These are phyloP conservation scores for Tiliacea aurago DNA, from an alignment of 2,888 invertebrate species.

Conservation along the genomic window DNA sequence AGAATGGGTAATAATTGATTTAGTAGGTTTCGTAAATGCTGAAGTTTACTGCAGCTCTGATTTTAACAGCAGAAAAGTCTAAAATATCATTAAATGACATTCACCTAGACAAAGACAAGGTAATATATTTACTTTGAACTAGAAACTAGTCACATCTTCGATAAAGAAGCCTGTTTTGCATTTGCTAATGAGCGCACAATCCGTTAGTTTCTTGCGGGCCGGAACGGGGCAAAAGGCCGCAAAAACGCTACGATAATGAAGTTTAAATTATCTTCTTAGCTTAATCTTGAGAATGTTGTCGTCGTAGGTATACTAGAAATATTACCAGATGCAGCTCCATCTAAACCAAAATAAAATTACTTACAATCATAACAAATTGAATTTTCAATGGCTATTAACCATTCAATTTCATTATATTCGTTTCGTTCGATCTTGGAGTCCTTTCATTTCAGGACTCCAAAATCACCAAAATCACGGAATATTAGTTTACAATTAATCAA, in stretches of 20 bases:
- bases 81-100: background rate
- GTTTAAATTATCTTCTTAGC: constrained; percentile 39
- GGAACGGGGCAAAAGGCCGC: constrained; percentile 49
- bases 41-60: background rate
- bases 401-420: too few relatives aligned
- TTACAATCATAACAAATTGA: background rate
- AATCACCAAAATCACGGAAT: background rate
- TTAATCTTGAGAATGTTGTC: constrained; percentile 35
- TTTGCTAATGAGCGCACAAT: constrained; percentile 53
- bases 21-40: background rate
- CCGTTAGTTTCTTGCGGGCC: constrained; percentile 48
- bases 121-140: constrained; percentile 18
- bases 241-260: constrained; percentile 50
- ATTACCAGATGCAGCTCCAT: background rate
- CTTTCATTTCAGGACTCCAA: background rate
- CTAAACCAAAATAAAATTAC: constrained; percentile 2
- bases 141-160: constrained; percentile 16
- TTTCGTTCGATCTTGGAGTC: background rate
- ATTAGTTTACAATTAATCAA: background rate
- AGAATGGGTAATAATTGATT: background rate
- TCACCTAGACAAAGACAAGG: background rate
- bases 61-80: background rate
- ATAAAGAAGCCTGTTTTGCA: constrained; percentile 46
- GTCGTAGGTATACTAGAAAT: constrained; percentile 6
- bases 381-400: background rate